Evolutionary conservation across 2,113 vertebrate genomes (phyloP).

Genomic region (Catharus fuscescens): DNA sequence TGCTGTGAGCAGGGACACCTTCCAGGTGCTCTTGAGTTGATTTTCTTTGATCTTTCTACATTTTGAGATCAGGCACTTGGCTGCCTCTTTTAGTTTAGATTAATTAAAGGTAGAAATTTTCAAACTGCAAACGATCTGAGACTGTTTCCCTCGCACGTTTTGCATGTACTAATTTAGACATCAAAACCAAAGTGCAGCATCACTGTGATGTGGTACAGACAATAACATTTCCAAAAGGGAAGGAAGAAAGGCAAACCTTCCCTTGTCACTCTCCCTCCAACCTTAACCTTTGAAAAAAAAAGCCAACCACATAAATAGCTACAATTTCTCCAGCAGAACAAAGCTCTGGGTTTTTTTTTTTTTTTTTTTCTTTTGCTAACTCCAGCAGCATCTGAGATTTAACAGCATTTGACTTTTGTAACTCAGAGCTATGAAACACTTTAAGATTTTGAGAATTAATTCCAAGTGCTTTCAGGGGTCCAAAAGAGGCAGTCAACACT

Average conservation of each 20-base stretch:
- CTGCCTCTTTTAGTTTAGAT: background rate
- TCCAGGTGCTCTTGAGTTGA: background rate
- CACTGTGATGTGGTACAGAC: background rate
- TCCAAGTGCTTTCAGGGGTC: background rate
- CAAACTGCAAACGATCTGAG: background rate
- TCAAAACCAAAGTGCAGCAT: background rate
- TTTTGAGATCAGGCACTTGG: background rate
- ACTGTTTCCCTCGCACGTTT: background rate
- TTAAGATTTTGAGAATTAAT: background rate
- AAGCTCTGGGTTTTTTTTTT: background rate
- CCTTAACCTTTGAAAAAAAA: constrained; percentile 29
- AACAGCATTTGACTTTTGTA: constrained; percentile 26
- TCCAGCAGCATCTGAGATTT: background rate
- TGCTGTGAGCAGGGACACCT: background rate
- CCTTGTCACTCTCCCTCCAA: background rate
- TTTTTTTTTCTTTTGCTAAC: background rate
- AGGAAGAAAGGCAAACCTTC: background rate
- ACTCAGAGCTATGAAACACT: background rate
- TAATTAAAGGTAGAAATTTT: constrained; percentile 8
- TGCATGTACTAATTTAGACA: background rate
- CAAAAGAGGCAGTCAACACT: background rate
- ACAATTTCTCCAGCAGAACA: constrained; percentile 19
- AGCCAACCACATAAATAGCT: background rate
- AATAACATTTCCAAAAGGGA: background rate
- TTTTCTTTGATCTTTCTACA: background rate